Base-by-base conservation (phyloP, 2,113 vertebrate genomes). In the Phoenicopterus ruber region DNA sequence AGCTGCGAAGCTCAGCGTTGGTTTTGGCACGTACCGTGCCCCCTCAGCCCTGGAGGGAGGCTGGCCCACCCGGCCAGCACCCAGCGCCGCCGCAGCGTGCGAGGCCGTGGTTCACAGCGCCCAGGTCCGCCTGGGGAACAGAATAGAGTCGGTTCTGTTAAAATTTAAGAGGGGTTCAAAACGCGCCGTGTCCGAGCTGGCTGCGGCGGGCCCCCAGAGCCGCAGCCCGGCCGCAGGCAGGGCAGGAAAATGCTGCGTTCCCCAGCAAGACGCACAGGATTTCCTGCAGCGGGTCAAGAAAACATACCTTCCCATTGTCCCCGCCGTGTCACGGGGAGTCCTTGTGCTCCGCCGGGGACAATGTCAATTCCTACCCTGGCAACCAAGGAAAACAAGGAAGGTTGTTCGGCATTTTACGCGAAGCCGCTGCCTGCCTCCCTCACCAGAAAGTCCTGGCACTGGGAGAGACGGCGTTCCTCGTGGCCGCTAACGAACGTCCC, bases 261-360 rank as follows among this genome's bases (percentile, higher is more conserved):
- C 95, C 94, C 46, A 11, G 90, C 95, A 96, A 82, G 77, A 96
- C 95, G 96, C 95, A 96, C 97, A 98, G 98, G 98, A 98, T 98
- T 98, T 98, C 98, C 98, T 98, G 97, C 80, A 91, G 91, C 47
- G 26, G 97, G 97, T 98, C 98, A 98, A 97, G 96, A 98, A 98
- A 98, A 98, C 97, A 98, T 74, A 94, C 95, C 97, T 98, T 94
- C 88, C 97, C 93, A 98, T 98, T 98, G 97, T 98, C 95, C 97
- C 96, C 44, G 59, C 90, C 49, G 15, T 96, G 96, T 94, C 89
- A 93, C 96, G 82, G 81, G 95, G 93, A 95, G 93, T 94, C 86
- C 95, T 91, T 93, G 90, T 85, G 96, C 95, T 95, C 88, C 32
- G 24, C 49, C 46, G 70, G 88, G 96, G 93, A 97, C 94, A 80